phyloP scores from a whole-genome alignment of 2,888 invertebrate genomes.

The Drosophila ustulata region DNA sequence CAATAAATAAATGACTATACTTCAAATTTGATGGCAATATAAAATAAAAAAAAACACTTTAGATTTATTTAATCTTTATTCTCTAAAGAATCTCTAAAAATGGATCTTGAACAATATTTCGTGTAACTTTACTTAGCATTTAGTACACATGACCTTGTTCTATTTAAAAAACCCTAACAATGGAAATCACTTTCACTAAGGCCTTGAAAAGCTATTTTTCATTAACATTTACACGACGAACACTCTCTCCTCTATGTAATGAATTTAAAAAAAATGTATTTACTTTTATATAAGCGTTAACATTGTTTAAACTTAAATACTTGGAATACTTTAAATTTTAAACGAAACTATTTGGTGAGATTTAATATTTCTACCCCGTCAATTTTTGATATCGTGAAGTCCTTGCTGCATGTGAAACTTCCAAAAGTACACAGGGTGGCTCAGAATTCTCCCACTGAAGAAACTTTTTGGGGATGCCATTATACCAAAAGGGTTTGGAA shows the following conservation, averaged over 20 bases:
- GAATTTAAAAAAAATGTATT: neutral
- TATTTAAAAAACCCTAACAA: slow-evolving; percentile 6
- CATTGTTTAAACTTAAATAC: neutral
- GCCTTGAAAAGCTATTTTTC: neutral
- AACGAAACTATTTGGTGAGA: neutral
- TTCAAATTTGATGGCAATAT: too few relatives aligned
- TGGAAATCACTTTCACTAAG: slow-evolving; percentile 27
- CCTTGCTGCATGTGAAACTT: slow-evolving; percentile 4
- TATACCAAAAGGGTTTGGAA: neutral
- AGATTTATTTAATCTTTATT: too few relatives aligned
- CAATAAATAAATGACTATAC: too few relatives aligned
- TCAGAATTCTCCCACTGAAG: slow-evolving; percentile 4
- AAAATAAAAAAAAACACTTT: too few relatives aligned
- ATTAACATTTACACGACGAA: neutral
- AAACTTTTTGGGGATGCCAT: slow-evolving; percentile 30
- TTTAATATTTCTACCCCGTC: neutral
- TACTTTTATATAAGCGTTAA: neutral
- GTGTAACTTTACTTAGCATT: neutral
- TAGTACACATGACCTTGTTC: slow-evolving; percentile 38
- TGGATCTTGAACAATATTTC: too few relatives aligned
- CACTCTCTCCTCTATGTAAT: neutral
- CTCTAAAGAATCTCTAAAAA: too few relatives aligned
- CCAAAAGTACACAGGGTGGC: slow-evolving; percentile 19
- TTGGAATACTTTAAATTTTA: neutral
- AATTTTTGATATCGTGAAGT: neutral